phyloP scores from a whole-genome alignment of 2,797 vertebrate species.

The Perodicticus potto region DNA sequence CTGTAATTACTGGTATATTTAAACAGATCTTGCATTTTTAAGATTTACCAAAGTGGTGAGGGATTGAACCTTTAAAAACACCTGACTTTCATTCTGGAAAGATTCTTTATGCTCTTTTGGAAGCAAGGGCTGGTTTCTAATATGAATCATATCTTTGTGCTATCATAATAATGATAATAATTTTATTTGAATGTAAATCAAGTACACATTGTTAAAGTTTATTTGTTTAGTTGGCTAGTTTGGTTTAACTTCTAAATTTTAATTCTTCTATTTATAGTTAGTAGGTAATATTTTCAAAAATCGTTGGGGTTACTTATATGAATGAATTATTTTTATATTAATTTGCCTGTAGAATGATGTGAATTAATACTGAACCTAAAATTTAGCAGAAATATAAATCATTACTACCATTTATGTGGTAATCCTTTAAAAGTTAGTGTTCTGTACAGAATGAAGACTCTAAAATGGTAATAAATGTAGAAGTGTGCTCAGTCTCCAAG shows the following conservation, averaged over 20 bases:
- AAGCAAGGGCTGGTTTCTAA: neutral
- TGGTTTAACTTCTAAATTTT: constrained; percentile 21
- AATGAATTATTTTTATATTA: constrained; percentile 26
- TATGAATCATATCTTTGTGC: neutral
- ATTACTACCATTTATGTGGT: neutral
- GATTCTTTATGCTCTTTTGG: neutral
- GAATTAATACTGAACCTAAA: neutral
- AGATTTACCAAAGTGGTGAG: neutral
- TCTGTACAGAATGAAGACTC: neutral
- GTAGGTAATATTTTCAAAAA: constrained; percentile 5
- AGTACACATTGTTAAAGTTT: neutral
- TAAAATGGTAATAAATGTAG: neutral
- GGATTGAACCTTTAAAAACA: neutral
- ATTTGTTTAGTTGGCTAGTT: neutral
- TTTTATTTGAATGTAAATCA: neutral
- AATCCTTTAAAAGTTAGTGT: neutral
- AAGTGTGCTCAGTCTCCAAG: neutral
- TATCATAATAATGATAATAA: neutral
- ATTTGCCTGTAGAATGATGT: neutral
- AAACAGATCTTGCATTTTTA: neutral
- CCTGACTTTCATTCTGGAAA: neutral
- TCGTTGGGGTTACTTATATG: neutral
- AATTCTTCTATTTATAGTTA: constrained; percentile 17
- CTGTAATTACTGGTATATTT: neutral
- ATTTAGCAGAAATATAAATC: neutral